These are phyloP conservation scores for Microcebus lehilahytsara DNA, from an alignment of 2,113 vertebrate genomes.

Conservation along the genomic window DNA sequence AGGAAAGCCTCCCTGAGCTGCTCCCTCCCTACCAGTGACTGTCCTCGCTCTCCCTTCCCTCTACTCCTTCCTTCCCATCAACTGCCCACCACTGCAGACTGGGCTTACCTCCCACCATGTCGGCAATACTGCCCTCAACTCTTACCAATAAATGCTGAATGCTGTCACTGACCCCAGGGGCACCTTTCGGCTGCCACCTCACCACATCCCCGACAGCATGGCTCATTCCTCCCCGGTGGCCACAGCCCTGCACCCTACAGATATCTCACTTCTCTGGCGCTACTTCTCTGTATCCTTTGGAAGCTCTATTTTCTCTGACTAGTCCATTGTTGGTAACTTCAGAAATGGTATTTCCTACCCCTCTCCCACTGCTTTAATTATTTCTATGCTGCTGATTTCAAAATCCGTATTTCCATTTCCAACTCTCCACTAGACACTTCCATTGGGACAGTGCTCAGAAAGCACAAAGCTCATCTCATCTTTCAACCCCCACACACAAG, in stretches of 20 bases:
- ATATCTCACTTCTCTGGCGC: background rate
- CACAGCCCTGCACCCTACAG: background rate
- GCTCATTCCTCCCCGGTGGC: background rate
- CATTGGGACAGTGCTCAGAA: background rate
- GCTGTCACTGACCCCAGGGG: background rate
- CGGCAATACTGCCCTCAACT: background rate
- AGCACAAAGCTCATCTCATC: background rate
- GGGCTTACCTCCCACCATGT: background rate
- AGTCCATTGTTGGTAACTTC: background rate
- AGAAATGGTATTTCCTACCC: background rate
- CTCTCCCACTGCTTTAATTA: background rate
- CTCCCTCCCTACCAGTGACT: too few relatives aligned
- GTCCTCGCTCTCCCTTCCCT: background rate
- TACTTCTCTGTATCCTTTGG: background rate
- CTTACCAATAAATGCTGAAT: background rate
- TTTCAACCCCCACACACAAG: background rate
- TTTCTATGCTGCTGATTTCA: background rate
- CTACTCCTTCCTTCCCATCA: background rate
- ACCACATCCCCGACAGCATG: accelerated
- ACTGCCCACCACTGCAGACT: background rate
- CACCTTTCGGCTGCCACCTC: background rate
- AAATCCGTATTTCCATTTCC: background rate
- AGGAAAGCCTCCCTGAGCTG: background rate
- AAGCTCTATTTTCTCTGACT: background rate
- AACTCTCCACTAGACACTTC: background rate